Percentiles rank a stretch among this genome's conserved stretches.
Conservation (phyloP, 2,113 vertebrate genomes). For the Cheirogaleus medius region DNA sequence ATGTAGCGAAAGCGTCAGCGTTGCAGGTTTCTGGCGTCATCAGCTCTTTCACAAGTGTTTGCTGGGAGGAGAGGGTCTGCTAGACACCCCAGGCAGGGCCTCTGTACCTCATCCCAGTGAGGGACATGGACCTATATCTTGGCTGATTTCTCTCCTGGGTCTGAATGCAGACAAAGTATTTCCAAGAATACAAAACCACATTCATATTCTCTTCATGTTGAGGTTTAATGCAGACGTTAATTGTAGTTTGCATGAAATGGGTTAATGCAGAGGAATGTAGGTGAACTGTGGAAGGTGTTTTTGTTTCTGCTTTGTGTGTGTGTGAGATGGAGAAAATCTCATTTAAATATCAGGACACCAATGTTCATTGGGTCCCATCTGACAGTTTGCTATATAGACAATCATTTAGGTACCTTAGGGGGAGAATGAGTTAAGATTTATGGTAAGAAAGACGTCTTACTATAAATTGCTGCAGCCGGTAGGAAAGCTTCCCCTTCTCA, state of each 20-base stretch:
- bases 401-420: not conserved
- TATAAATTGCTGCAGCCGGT: not conserved
- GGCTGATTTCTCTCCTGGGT: not conserved
- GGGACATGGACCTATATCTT: not conserved
- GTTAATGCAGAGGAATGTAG: not conserved
- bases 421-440: not conserved
- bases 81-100: not conserved
- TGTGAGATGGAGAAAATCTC: not conserved
- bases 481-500: not conserved
- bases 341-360: not conserved
- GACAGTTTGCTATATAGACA: not conserved
- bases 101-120: not conserved
- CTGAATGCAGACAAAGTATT: not conserved
- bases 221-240: constrained; percentile 40
- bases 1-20: not conserved
- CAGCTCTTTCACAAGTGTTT: not conserved
- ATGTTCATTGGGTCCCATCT: not conserved
- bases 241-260: constrained; percentile 13
- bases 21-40: not conserved
- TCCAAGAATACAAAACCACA: not conserved
- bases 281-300: not conserved
- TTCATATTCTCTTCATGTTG: constrained; percentile 15
- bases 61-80: not conserved
- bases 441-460: not conserved
- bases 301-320: not conserved